Evolutionary conservation across 2,797 vertebrate species (phyloP).

Genomic region (Melanitta fusca): DNA sequence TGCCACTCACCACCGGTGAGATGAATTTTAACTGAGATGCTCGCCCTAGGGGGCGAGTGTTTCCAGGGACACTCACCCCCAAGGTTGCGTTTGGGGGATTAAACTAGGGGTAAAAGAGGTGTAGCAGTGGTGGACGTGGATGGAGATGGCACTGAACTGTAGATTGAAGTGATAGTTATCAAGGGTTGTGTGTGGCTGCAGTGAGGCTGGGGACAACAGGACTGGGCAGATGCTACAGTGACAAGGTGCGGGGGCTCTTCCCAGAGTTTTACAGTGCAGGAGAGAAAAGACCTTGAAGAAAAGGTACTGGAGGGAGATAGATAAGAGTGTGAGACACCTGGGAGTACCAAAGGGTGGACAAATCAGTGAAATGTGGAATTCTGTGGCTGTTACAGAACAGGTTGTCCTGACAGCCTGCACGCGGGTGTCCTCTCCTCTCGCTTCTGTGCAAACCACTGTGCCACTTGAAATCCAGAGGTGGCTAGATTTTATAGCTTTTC

Average conservation of each 20-base stretch:
- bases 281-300: neutral
- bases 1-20: neutral
- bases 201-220: neutral
- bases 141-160: neutral
- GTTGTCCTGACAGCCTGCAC: fast-evolving
- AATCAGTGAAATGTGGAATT: neutral
- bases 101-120: neutral
- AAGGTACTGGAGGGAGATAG: neutral
- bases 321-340: neutral
- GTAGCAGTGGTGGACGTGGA: neutral
- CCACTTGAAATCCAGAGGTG: neutral
- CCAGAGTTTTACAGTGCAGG: neutral
- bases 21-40: neutral
- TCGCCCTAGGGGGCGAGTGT: neutral
- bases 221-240: neutral
- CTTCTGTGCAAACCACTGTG: neutral
- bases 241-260: neutral
- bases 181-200: neutral
- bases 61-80: too few species aligned
- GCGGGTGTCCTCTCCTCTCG: neutral
- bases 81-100: neutral
- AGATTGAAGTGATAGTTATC: too few species aligned
- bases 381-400: neutral
- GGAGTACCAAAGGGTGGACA: neutral
- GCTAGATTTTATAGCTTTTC: neutral